Evolutionary conservation across 2,797 vertebrate species (phyloP), one percentile per base, ranked within the genome.

Genomic region (Meriones psammophilus): DNA sequence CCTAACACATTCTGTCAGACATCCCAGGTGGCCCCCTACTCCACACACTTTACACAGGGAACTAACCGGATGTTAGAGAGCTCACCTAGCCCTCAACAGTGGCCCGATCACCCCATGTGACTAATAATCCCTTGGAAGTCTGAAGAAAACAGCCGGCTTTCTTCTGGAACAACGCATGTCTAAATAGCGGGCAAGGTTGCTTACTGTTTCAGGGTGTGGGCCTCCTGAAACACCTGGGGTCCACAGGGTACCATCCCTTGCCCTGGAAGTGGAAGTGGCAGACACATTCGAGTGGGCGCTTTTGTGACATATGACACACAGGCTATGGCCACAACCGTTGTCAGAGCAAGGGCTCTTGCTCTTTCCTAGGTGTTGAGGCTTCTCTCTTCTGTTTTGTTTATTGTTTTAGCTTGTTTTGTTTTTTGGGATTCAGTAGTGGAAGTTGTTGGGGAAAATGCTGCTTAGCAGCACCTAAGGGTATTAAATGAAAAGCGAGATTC

Each of bases 351-450:
- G 39, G 12, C 54, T 83, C 26, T 13, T 26, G 64, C 18, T n/a
- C 24, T 84, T 71, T 74, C 30, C 33, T 36, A 18, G 71, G 50
- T 46, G 64, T 33, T 46, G 36, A 81, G 42, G 62, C 33, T 62
- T 71, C 60, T 62, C 46, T 15, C 84, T 92, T 58, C n/a, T 64
- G 17, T 83, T 30, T 95, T 85, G 81, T 92, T 85, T 39, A 73
- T 91, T 93, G 4, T 66, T 94, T 79, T 92, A 39, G 13, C 30
- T 64, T 66, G 17, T 50, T 81, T 92, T 86, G 17, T 17, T 46
- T 77, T 66, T 90, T 50, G 17, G 18, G 24, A 54, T 18, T 89
- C 69, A 17, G 68, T 87, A 77, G 50, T 81, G 39, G 50, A 94
- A 56, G 58, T 92, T 64, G 10, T 79, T 90, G 73, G 2, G 30